Conservation (phyloP, 2,797 vertebrate genomes). For the Crax fasciolata region DNA sequence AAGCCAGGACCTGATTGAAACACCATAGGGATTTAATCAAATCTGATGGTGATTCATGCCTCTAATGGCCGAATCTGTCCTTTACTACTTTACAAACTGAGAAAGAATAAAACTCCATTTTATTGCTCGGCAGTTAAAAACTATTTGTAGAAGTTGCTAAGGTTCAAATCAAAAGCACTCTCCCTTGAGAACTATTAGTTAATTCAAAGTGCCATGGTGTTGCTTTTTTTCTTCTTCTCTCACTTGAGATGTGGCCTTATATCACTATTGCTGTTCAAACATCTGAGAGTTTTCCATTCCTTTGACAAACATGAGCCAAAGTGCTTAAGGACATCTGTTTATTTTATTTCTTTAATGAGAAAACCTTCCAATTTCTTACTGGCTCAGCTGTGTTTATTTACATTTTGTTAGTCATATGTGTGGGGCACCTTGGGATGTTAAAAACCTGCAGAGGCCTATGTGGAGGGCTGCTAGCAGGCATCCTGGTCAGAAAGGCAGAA, state of each 20-base stretch:
- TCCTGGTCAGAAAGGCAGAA: conserved; percentile 72
- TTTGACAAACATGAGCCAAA: conserved; percentile 87
- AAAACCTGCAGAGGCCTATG: conserved; percentile 73
- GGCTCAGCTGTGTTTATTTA: conserved; percentile 90
- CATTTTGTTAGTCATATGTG: conserved; percentile 83
- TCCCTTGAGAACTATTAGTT: conserved; percentile 80
- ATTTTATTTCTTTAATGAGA: conserved; percentile 90
- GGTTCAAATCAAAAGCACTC: conserved; percentile 80
- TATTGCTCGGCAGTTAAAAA: conserved; percentile 80
- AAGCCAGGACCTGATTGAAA: conserved; percentile 42
- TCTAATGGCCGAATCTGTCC: conserved; percentile 55
- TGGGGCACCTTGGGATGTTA: conserved; percentile 79
- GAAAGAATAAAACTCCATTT: conserved; percentile 77
- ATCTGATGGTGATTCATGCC: conserved; percentile 58
- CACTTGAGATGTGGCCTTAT: conserved; percentile 76
- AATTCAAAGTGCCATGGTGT: conserved; percentile 72
- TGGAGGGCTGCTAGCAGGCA: conserved; percentile 65
- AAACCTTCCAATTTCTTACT: conserved; percentile 84
- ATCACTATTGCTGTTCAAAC: conserved; percentile 77
- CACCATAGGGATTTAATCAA: conserved; percentile 69
- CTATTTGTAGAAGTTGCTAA: conserved; percentile 83
- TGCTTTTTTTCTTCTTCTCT: conserved; percentile 53
- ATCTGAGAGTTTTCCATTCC: conserved; percentile 82
- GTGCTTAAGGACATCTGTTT: conserved; percentile 88
- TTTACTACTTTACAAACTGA: conserved; percentile 75